phyloP scores from a whole-genome alignment of 2,888 invertebrate species.

The Epicampocera succincta region DNA sequence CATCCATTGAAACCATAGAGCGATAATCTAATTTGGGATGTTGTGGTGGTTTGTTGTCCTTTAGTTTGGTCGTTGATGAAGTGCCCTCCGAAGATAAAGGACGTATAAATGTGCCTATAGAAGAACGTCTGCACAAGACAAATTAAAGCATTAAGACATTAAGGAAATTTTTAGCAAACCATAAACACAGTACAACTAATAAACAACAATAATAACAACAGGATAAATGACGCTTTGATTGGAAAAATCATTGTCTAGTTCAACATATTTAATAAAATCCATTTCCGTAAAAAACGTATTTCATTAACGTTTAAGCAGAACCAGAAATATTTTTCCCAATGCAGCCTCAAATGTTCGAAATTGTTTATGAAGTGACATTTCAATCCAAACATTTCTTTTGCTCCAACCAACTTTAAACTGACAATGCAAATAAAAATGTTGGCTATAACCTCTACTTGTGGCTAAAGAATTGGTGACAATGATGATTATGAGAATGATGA shows the following conservation, averaged over 20 bases:
- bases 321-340: too few relatives aligned
- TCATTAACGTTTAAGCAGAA: too few relatives aligned
- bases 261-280: too few relatives aligned
- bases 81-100: constrained; percentile 87
- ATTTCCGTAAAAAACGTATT: too few relatives aligned
- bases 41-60: constrained; percentile 86
- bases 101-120: constrained; percentile 92
- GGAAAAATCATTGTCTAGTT: too few relatives aligned
- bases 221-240: not conserved
- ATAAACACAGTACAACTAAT: constrained; percentile 3
- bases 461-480: not conserved
- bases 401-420: too few relatives aligned
- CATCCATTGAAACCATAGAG: constrained; percentile 96
- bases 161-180: not conserved
- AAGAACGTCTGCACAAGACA: constrained; percentile 86
- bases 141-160: constrained; percentile 8
- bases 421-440: too few relatives aligned
- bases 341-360: too few relatives aligned
- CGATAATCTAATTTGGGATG: constrained; percentile 93
- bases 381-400: too few relatives aligned
- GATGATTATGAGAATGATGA: too few relatives aligned
- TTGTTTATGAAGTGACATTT: too few relatives aligned
- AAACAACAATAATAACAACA: constrained; percentile 29
- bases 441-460: not conserved
- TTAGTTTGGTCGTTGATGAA: constrained; percentile 83